Evolutionary conservation across 2,888 invertebrate species (phyloP), one percentile per base, ranked within the genome.

Genomic region (Papilio demoleus): DNA sequence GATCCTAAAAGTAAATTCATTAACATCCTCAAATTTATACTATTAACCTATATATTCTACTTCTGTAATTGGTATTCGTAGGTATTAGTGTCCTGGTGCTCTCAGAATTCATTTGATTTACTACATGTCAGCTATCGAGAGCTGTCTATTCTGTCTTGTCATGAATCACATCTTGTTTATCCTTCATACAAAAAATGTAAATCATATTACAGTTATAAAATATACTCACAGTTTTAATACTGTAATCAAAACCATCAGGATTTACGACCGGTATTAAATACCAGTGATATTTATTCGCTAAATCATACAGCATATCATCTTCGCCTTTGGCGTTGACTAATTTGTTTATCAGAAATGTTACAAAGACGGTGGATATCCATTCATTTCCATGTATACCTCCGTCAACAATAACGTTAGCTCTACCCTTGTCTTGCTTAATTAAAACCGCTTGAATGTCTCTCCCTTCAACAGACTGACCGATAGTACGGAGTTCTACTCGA

Each of bases 361-460:
- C 93, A 6, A 94, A 93, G 0, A 95, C 95, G 0, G 94, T 89
- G 0, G 94, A 84, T 14, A 95, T 93, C 95, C 95, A 97, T 85
- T 97, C 97, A 58, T 96, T 93, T 0, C 96, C 96, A 79, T 96
- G 96, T 60, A 96, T 94, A 2, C 93, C 93, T 38, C 87, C 93
- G 79, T 95, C 95, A 4, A 95, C 79, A 38, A 95, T 91, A 5
- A 94, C 88, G 6, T 79, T 93, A 14, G 81, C 86, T 72, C 85
- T 93, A 1, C 74, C 64, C 2, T 71, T 71, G 3, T 70, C 65
- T 40, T 70, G 75, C 17, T 71, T 71, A 8, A 90, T 71, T 17
- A 74, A 72, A 2, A 88, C 14, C 6, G 82, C 88, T 40, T 79
- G 81, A 59, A 93, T 90, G 5, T 87, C 82, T 70, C 88, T 79